These are phyloP conservation scores for Verasper variegatus DNA, from an alignment of 2,113 vertebrate genomes.

Conservation along the genomic window DNA sequence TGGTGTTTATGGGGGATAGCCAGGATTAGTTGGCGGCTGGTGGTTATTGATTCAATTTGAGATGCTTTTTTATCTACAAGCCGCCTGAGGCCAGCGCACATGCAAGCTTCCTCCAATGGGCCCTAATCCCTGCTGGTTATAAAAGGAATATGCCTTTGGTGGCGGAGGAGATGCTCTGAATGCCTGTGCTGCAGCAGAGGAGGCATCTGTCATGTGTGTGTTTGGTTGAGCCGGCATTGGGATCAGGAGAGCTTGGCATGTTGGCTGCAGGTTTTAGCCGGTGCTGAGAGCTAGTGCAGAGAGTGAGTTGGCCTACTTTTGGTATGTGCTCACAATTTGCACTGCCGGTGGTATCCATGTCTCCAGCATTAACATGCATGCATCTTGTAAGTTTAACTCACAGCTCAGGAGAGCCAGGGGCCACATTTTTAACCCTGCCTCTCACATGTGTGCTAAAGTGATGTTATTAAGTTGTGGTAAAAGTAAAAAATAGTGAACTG, in stretches of 20 bases:
- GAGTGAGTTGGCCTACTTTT: conserved; percentile 46
- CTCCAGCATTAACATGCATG: conserved; percentile 32
- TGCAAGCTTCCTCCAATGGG: conserved; percentile 72
- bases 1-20: conserved; percentile 68
- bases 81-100: conserved; percentile 67
- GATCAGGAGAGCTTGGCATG: conserved; percentile 69
- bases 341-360: conserved; percentile 26
- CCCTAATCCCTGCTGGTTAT: conserved; percentile 75
- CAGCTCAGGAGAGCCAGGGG: not conserved
- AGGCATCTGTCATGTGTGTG: conserved; percentile 77
- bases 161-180: conserved; percentile 74
- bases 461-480: too few relatives aligned
- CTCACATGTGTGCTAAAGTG: not conserved
- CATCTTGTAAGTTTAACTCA: not conserved
- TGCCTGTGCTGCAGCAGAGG: conserved; percentile 72
- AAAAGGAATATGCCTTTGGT: conserved; percentile 78
- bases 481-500: too few relatives aligned
- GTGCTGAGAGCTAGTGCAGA: conserved; percentile 70
- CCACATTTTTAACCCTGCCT: not conserved
- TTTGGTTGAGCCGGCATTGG: conserved; percentile 66
- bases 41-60: conserved; percentile 82
- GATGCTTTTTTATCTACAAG: conserved; percentile 78
- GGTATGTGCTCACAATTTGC: conserved; percentile 55
- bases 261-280: conserved; percentile 71
- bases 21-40: conserved; percentile 77